Evolutionary conservation across 1,140 invertebrate genomes (phyloP).

Genomic region (Formica selysi): DNA sequence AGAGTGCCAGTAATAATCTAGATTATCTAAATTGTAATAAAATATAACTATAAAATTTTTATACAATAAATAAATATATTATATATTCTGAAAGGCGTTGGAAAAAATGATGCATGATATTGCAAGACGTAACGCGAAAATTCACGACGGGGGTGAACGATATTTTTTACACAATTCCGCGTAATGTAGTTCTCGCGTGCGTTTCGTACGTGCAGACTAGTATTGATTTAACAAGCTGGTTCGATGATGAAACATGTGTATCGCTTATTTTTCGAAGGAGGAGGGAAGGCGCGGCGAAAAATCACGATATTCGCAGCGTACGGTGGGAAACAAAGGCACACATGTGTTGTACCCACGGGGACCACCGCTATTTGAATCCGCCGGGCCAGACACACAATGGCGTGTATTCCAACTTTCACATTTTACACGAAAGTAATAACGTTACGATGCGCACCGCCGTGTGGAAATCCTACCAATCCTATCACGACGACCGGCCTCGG

Average conservation of each 20-base stretch:
- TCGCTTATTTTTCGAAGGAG: neutral
- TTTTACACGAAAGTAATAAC: conserved; percentile 63
- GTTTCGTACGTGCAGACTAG: neutral
- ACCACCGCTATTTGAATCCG: conserved; percentile 12
- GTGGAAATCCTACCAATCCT: conserved; percentile 28
- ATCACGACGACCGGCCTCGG: conserved; percentile 29
- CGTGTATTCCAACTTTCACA: conserved; percentile 51
- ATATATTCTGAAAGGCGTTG: neutral
- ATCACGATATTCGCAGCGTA: conserved; percentile 24
- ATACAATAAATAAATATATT: neutral
- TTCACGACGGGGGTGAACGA: neutral
- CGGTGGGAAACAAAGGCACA: conserved; percentile 46
- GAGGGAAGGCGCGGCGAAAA: conserved; percentile 10
- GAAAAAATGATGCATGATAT: neutral
- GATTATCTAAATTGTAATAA: neutral
- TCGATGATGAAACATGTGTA: conserved; percentile 7
- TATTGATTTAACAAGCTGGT: conserved; percentile 41
- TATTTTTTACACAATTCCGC: neutral
- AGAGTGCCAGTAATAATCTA: neutral
- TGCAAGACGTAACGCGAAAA: neutral
- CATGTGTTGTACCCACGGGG: conserved; percentile 33
- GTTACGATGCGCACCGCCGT: conserved; percentile 32
- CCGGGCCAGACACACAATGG: conserved; percentile 26
- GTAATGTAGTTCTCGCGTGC: neutral
- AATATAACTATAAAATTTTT: conserved; percentile 1